Base-by-base conservation (phyloP, 2,113 vertebrate genomes). In the Bothrops jararaca region DNA sequence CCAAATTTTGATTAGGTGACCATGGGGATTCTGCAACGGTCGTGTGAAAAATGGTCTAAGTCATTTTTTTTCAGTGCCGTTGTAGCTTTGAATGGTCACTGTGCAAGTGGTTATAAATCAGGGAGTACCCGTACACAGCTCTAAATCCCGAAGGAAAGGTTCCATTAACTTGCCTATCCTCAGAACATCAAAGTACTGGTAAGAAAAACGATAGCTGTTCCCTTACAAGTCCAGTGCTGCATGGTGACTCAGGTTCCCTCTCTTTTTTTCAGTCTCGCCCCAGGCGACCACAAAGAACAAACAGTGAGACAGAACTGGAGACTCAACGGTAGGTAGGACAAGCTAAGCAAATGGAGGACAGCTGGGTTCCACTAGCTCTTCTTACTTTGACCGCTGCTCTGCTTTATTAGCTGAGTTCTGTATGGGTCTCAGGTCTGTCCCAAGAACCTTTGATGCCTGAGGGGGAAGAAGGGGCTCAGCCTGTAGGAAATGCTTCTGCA, bases 241-340 rank as follows among this genome's bases (percentile, higher is more conserved):
- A 88, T 7, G 29, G 34, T 53, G 57, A 50, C 80, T 91, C 26
- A 80, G 39, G 39, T 88, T n/a, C 48, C 48, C 20, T 57, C 12
- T 57, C 91, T 15, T 93, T 15, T 85, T 29, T 87, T 91, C 45
- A 98, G 98, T 97, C 98, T 92, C 98, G 98, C 56, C 98, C 98
- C 1, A 96, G 96, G 53, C 96, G 98, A 29, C 98, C 98, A 39
- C 92, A 90, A 53, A 95, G 96, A 87, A 97, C 95, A 88, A 56
- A 42, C 13, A 93, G 94, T 45, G 48, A 53, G 91, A 42, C 91
- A 5, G 94, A 88, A 88, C 95, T 95, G 22, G 92, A 93, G 20
- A 92, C 93, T 42, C 54, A 56, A 89, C 85, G 91, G 52, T 93
- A 29, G 91, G 52, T 93, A 29, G 42, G 48, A 26, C 5, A 15